Evolutionary conservation across 2,797 vertebrate species (phyloP).

Genomic region (Channa striata): DNA sequence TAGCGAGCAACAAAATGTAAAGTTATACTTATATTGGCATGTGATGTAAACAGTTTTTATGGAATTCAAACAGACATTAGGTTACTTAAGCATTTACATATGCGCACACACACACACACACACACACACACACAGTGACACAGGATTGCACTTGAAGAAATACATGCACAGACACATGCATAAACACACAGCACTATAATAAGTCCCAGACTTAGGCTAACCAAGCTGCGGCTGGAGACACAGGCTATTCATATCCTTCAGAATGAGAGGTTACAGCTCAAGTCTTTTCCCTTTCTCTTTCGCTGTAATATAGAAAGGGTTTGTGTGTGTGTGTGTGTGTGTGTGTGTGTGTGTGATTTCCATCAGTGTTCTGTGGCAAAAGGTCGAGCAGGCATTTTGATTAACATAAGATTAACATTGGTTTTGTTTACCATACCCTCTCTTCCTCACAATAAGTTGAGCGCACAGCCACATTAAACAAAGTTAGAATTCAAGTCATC

Average conservation of each 20-base stretch:
- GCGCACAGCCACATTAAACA: slow-evolving; percentile 36
- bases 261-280: slow-evolving; percentile 84
- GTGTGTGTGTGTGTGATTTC: slow-evolving; percentile 27
- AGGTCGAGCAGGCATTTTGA: slow-evolving; percentile 47
- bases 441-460: slow-evolving; percentile 24
- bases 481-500: slow-evolving; percentile 54
- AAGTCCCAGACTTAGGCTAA: slow-evolving; percentile 86
- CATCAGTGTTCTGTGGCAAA: slow-evolving; percentile 40
- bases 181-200: slow-evolving; percentile 84
- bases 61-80: slow-evolving; percentile 67
- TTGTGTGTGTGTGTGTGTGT: slow-evolving; percentile 41
- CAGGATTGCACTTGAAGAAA: slow-evolving; percentile 72
- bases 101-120: slow-evolving; percentile 55
- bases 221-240: slow-evolving; percentile 82
- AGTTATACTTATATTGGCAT: slow-evolving; percentile 71
- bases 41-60: slow-evolving; percentile 62
- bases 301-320: slow-evolving; percentile 63
- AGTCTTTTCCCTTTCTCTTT: slow-evolving; percentile 72
- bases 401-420: slow-evolving; percentile 62
- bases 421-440: slow-evolving; percentile 46
- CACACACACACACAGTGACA: slow-evolving; percentile 49
- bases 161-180: slow-evolving; percentile 78
- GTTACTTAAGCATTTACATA: slow-evolving; percentile 72
- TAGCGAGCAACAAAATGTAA: slow-evolving; percentile 67
- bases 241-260: slow-evolving; percentile 87